Base-by-base conservation (phyloP, 2,113 vertebrate genomes). In the Dolichallabes microphthalmus region DNA sequence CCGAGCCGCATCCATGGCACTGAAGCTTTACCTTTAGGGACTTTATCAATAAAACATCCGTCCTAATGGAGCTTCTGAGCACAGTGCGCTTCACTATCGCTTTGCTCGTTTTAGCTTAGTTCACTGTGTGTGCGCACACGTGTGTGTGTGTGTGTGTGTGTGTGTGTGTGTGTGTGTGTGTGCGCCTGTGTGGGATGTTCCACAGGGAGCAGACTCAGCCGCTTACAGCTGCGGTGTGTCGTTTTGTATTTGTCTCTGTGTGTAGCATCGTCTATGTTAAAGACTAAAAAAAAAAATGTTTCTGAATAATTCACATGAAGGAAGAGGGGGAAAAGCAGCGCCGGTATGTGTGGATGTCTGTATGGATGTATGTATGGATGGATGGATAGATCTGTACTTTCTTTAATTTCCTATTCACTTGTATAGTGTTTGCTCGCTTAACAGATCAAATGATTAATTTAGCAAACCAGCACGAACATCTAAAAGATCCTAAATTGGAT, bases 51-150 rank as follows among this genome's bases (percentile, higher is more conserved):
- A 86, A 88, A 81, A 83, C 73, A 83, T 85, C 66, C 45, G 71
- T 83, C 75, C 82, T 88, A 86, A 86, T 88, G 82, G 74, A 88
- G 77, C 71, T 80, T 83, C 77, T 66, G 69, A 83, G 57, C 75
- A 5, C 68, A 71, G 77, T 78, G 78, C 80, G 63, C 73, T 66
- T 73, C 61, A 83, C 84, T 82, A 82, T 76, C 73, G 73, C 39
- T 83, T 88, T 64, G 58, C 58, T 80, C 35, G 13, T 80, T 80
- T 80, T 80, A 80, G 78, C 58, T 39, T 25, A n/a, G 20, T 35
- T 80, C 20, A 10, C 11, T 45, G 64, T 80, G 84, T 83, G 63
- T 69, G 55, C 55, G 58, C 45, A 50, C 35, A 50, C 35, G 64
- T 53, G 68, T 52, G 11, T 68, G 77, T 53, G 50, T 30, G 82